Evolutionary conservation across 2,113 vertebrate genomes (phyloP).

Genomic region (Callopanchax toddi): DNA sequence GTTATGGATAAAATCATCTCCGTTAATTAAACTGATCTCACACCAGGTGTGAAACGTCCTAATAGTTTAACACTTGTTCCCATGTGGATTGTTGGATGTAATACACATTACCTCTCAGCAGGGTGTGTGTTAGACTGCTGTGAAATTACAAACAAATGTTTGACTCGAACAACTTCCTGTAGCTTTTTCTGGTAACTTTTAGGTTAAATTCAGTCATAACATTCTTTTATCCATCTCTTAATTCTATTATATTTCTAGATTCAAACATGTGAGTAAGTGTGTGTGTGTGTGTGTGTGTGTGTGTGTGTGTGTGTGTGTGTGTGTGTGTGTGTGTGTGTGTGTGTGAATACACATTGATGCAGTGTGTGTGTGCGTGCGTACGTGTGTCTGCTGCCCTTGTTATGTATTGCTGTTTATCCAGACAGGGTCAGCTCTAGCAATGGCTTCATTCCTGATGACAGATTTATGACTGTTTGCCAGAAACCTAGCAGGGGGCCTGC

Average conservation of each 20-base stretch:
- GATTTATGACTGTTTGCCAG: constrained; percentile 82
- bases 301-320: constrained; percentile 17
- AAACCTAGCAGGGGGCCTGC: constrained; percentile 74
- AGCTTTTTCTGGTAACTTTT: neutral
- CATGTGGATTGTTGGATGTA: constrained; percentile 34
- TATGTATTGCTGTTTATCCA: constrained; percentile 80
- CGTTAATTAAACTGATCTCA: neutral
- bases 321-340: too few species aligned
- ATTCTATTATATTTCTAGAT: constrained; percentile 1
- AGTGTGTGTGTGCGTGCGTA: constrained; percentile 74
- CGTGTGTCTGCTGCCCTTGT: constrained; percentile 72
- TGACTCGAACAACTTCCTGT: constrained; percentile 1
- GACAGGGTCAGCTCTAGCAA: constrained; percentile 75
- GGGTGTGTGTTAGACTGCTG: constrained; percentile 54
- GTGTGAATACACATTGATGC: constrained; percentile 7
- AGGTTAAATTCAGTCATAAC: neutral
- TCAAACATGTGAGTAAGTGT: constrained; percentile 11
- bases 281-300: constrained; percentile 67
- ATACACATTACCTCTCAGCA: constrained; percentile 40
- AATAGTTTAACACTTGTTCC: constrained; percentile 30
- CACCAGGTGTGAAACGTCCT: constrained; percentile 32
- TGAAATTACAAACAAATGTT: too few species aligned
- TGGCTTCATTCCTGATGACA: constrained; percentile 81
- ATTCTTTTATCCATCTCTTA: neutral
- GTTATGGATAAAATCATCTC: neutral